Evolutionary conservation across 2,113 vertebrate genomes (phyloP).

Genomic region (Catagonus wagneri): DNA sequence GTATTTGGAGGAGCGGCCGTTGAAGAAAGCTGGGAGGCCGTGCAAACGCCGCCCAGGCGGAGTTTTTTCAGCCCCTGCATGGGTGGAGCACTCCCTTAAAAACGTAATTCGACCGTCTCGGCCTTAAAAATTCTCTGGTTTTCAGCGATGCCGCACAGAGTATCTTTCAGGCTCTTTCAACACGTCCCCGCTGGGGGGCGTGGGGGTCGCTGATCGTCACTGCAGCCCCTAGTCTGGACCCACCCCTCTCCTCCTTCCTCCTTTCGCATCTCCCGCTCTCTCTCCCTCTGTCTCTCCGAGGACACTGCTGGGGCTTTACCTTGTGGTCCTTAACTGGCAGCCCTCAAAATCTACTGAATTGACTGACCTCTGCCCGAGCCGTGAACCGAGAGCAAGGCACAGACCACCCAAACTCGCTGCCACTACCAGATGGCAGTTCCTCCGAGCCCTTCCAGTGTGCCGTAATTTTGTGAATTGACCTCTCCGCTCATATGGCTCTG

Average conservation of each 20-base stretch:
- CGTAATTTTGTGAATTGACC: conserved; percentile 45
- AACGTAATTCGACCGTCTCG: not conserved
- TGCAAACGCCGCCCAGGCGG: not conserved
- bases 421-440: not conserved
- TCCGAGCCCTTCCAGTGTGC: not conserved
- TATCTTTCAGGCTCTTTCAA: not conserved
- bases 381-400: not conserved
- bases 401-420: conserved; percentile 67
- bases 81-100: conserved; percentile 32
- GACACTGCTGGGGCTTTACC: not conserved
- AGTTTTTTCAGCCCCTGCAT: not conserved
- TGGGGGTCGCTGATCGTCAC: fast-evolving
- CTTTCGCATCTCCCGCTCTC: not conserved
- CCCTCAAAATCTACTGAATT: not conserved
- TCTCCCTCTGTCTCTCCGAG: not conserved
- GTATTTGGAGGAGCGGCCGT: conserved; percentile 73
- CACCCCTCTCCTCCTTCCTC: not conserved
- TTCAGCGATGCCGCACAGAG: not conserved
- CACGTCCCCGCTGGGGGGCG: fast-evolving
- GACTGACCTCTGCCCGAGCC: conserved; percentile 43
- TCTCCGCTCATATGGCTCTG: conserved; percentile 67
- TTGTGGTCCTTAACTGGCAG: not conserved
- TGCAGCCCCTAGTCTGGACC: fast-evolving
- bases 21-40: conserved; percentile 67
- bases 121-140: conserved; percentile 43